Evolutionary conservation across 2,797 vertebrate species (phyloP).

Genomic region (Varecia variegata): DNA sequence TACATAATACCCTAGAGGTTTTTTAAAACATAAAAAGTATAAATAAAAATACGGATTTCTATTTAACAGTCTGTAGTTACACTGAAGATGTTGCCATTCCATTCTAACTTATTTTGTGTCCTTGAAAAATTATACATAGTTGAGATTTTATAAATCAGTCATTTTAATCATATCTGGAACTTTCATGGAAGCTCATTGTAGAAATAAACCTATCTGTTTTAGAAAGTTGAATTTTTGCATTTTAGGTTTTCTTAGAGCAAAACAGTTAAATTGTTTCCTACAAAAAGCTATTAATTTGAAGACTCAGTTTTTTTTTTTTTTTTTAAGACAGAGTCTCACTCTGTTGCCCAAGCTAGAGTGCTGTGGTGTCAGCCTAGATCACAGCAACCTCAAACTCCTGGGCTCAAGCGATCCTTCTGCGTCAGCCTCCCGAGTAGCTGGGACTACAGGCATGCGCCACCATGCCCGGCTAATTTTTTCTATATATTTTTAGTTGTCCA

Average conservation of each 20-base stretch:
- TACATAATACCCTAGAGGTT: neutral
- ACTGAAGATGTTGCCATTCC: neutral
- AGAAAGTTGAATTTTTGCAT: neutral
- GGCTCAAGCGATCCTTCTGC: too few relatives aligned
- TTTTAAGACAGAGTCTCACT: too few relatives aligned
- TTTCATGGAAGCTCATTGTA: neutral
- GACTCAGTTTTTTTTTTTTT: neutral
- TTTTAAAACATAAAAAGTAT: neutral
- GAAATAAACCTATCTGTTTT: neutral
- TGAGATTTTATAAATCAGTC: neutral
- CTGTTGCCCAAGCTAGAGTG: too few relatives aligned
- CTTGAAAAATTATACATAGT: neutral
- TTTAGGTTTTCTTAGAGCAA: neutral
- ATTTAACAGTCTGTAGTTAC: neutral
- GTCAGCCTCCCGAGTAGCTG: too few relatives aligned
- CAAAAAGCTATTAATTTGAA: neutral
- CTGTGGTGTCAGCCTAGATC: too few relatives aligned
- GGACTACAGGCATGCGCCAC: too few relatives aligned
- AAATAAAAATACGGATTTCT: neutral
- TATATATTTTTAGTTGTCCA: too few relatives aligned
- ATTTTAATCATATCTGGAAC: neutral
- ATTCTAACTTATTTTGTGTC: neutral
- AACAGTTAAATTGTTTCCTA: neutral
- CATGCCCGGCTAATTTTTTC: too few relatives aligned
- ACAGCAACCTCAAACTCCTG: too few relatives aligned